Evolutionary conservation across 2,113 vertebrate species (phyloP).

Genomic region (Eonycteris spelaea): DNA sequence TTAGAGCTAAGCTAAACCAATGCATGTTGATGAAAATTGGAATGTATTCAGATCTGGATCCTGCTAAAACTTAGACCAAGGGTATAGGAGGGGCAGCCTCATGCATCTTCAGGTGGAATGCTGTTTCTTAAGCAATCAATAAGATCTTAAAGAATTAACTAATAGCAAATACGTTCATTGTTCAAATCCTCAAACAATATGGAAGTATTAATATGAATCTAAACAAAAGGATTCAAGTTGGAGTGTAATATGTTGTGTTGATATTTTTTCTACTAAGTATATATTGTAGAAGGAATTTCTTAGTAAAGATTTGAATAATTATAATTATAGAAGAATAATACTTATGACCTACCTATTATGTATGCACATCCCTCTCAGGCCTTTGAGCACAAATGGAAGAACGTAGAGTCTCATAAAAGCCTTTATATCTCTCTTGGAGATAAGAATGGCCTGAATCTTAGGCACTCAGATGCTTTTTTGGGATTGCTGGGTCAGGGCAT

Average conservation of each 20-base stretch:
- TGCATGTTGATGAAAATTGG: background rate
- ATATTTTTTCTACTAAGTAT: background rate
- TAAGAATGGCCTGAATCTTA: background rate
- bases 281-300: background rate
- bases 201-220: background rate
- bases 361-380: background rate
- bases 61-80: background rate
- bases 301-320: background rate
- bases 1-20: background rate
- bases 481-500: background rate
- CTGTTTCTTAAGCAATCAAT: background rate
- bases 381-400: background rate
- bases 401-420: background rate
- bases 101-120: background rate
- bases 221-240: background rate
- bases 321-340: background rate
- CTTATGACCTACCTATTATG: background rate
- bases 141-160: background rate
- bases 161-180: background rate
- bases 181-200: background rate
- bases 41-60: background rate
- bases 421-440: background rate
- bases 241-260: background rate
- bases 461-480: background rate
- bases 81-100: background rate